These are phyloP conservation scores for Muscicapa striata DNA, from an alignment of 2,797 vertebrate genomes.

Conservation along the genomic window DNA sequence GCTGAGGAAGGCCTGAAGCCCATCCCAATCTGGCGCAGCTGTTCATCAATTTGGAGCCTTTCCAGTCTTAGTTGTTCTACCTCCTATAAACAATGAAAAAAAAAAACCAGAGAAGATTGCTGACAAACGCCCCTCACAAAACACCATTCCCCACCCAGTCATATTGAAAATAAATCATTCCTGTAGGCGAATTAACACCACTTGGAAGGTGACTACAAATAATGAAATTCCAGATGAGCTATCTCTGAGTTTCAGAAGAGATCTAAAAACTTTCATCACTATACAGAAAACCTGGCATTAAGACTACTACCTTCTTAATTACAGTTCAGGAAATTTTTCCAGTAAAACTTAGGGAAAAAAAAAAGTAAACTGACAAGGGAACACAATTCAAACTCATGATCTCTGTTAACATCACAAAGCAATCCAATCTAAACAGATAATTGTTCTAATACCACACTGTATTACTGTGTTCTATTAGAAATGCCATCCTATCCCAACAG, in stretches of 20 bases:
- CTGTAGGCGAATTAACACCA: background rate
- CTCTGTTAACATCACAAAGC: background rate
- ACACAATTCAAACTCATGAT: background rate
- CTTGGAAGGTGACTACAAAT: background rate
- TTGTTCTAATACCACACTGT: background rate
- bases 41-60: conserved; percentile 96
- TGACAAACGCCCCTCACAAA: background rate
- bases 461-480: background rate
- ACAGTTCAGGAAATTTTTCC: background rate
- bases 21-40: conserved; percentile 94
- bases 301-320: background rate
- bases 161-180: background rate
- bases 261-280: background rate
- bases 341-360: background rate
- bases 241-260: background rate
- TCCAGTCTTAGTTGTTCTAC: conserved; percentile 96
- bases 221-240: background rate
- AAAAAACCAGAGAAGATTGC: background rate
- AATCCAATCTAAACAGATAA: background rate
- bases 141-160: background rate
- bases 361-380: background rate
- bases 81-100: conserved; percentile 78
- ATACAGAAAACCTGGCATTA: background rate
- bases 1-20: conserved; percentile 86
- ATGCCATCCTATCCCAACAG: background rate